A percentile compares a stretch with the other conserved stretches of the same genome.
Evolutionary conservation across 2,797 vertebrate species (phyloP).

Genomic region (Crax fasciolata): DNA sequence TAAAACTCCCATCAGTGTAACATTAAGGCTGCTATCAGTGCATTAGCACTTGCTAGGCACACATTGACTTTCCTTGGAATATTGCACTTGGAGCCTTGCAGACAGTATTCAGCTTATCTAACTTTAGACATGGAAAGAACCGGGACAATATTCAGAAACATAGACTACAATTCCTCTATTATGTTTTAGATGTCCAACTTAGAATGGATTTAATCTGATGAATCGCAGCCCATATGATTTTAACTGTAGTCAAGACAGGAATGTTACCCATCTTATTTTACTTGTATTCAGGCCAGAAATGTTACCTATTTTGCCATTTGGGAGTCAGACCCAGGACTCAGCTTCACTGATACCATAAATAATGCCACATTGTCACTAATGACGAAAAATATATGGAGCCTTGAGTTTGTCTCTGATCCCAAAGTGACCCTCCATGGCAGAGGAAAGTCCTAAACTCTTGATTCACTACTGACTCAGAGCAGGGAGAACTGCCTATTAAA

Average conservation of each 20-base stretch:
- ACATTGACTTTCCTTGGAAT: background rate
- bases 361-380: background rate
- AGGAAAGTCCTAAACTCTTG: conserved; percentile 4
- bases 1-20: background rate
- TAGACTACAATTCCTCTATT: background rate
- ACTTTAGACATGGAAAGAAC: background rate
- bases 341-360: background rate
- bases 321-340: background rate
- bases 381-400: background rate
- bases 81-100: background rate
- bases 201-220: background rate
- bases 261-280: background rate
- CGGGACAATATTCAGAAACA: background rate
- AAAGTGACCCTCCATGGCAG: background rate
- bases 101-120: background rate
- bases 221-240: background rate
- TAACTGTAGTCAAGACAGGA: background rate
- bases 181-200: background rate
- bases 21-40: background rate
- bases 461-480: background rate
- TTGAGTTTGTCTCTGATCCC: background rate
- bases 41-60: background rate
- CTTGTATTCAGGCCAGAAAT: background rate
- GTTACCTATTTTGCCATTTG: background rate
- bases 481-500: conserved; percentile 7